Conservation (phyloP, 1,140 invertebrate species). For the Pachypeltis micranthus region DNA sequence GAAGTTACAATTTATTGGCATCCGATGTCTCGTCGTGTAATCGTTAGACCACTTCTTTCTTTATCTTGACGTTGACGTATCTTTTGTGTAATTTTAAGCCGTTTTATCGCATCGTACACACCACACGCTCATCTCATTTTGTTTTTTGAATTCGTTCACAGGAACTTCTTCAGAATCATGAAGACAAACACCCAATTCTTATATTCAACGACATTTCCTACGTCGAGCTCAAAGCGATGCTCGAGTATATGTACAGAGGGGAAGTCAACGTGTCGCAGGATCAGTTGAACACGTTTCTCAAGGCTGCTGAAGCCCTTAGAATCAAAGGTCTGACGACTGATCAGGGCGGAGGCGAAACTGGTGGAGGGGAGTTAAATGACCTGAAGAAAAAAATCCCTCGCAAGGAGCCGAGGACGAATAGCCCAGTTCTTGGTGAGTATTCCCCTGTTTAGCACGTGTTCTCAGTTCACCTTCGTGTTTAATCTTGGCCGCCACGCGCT, state of each 20-base stretch:
- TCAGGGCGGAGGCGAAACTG: slow-evolving; percentile 24
- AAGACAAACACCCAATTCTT: slow-evolving; percentile 81
- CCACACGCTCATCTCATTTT: too few species aligned
- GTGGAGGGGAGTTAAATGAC: slow-evolving; percentile 18
- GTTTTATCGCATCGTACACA: too few species aligned
- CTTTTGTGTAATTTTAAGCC: too few species aligned
- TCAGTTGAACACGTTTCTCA: slow-evolving; percentile 75
- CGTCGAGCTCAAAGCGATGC: slow-evolving; percentile 79
- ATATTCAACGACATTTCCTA: slow-evolving; percentile 85
- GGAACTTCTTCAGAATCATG: slow-evolving; percentile 70
- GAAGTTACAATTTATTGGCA: too few species aligned
- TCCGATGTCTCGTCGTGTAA: too few species aligned
- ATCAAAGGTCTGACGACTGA: slow-evolving; percentile 85
- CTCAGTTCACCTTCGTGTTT: too few species aligned
- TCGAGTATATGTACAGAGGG: slow-evolving; percentile 89
- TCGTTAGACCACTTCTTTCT: too few species aligned
- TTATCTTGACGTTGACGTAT: too few species aligned
- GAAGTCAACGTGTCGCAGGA: slow-evolving; percentile 91
- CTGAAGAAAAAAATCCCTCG: slow-evolving; percentile 12
- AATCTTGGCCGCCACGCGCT: too few species aligned
- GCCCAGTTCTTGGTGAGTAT: slow-evolving; percentile 6
- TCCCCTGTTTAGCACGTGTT: too few species aligned
- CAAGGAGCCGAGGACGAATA: background rate
- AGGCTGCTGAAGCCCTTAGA: slow-evolving; percentile 80
- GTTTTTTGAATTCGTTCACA: slow-evolving; percentile 50